These are phyloP conservation scores for Cydia fagiglandana DNA, from an alignment of 1,140 invertebrate genomes.

Conservation along the genomic window DNA sequence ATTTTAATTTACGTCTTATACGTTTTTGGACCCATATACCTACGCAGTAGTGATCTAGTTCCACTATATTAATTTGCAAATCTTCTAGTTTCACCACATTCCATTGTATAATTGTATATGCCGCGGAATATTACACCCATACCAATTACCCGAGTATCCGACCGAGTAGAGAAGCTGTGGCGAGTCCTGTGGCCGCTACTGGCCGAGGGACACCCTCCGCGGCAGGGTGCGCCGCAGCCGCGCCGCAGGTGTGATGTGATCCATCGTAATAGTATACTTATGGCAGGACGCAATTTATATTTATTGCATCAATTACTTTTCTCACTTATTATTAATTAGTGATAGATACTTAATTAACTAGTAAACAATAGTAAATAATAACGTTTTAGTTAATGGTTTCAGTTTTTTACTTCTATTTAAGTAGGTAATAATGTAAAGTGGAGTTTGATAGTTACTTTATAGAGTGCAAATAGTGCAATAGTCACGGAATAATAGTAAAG, in stretches of 20 bases:
- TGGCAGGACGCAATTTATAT: background rate
- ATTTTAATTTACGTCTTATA: background rate
- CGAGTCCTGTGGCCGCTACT: background rate
- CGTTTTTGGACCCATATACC: background rate
- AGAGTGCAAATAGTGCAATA: too few species aligned
- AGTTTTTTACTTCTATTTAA: background rate
- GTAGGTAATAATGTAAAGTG: background rate
- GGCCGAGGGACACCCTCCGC: background rate
- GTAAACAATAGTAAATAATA: background rate
- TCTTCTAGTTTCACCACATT: conserved; percentile 72
- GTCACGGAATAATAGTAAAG: too few species aligned
- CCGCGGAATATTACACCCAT: conserved; percentile 56
- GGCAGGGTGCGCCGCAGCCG: background rate
- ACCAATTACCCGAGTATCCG: conserved; percentile 44
- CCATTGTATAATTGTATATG: conserved; percentile 61
- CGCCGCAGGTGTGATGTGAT: conserved; percentile 18
- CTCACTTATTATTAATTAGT: background rate
- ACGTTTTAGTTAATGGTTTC: background rate
- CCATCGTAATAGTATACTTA: background rate
- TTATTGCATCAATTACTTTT: conserved; percentile 7
- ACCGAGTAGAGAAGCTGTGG: background rate
- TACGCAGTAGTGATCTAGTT: conserved; percentile 49
- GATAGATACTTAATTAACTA: background rate
- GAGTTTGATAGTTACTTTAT: too few species aligned
- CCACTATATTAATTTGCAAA: conserved; percentile 53